Base-by-base conservation (phyloP, 2,888 invertebrate genomes). In the Thymelicus lineola region DNA sequence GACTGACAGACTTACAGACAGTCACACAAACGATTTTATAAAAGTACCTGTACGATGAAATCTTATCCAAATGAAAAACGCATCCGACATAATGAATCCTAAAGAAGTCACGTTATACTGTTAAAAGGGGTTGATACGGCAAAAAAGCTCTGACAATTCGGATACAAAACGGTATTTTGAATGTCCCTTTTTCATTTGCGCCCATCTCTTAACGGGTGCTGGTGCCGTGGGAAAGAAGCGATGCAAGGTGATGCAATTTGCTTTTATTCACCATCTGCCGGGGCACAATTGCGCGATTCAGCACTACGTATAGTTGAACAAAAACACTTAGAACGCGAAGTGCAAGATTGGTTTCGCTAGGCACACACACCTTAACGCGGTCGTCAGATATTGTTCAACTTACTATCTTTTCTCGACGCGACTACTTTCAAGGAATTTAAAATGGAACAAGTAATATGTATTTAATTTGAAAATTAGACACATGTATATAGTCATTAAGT, bases 211-310 rank as follows among this genome's bases (percentile, higher is more conserved):
- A 64, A 65, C 28, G 53, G 65, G 28, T 28, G 45, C 55, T 55
- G 45, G 15, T 64, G 20, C 53, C 86, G 88, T 89, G 87, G 85
- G 89, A 88, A 88, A 74, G 76, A 76, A 74, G 77, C 53, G 53
- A 17, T 20, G 77, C 82, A 84, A 88, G 86, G 86, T 86, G 86
- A 82, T 80, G 84, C 85, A 86, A 85, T 87, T 89, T 85, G 83
- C 85, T 83, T 85, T 86, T 86, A 81, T 82, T 79, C 81, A 81
- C 77, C 83, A 83, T 82, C 83, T 84, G 83, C 82, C 75, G 77
- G 74, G 74, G 78, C 76, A 73, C 75, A 81, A 84, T 83, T 83
- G 83, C 82, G 77, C 80, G 81, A 84, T 85, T 84, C 71, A 81
- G 78, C 76, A 77, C 78, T 77, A 77, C 82, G 81, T 81, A 74